Evolutionary conservation across 2,797 vertebrate genomes (phyloP), one percentile per base, ranked within the genome.

Genomic region (Esox masquinongy): DNA sequence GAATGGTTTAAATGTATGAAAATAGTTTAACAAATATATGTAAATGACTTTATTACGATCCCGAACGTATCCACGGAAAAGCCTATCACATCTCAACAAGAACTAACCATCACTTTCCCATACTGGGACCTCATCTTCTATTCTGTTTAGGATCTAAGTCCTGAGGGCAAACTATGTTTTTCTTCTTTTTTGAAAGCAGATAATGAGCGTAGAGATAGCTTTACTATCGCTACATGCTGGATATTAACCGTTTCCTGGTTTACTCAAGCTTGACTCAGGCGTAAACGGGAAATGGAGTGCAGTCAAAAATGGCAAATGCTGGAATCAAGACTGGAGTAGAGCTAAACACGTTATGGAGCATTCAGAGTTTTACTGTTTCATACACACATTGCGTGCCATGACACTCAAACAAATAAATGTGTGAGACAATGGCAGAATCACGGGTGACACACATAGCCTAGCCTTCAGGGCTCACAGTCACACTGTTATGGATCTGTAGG

Each of bases 211-310:
- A 4, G 56, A 61, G 56, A 61, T 24, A 24, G 43, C 43, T 47
- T 47, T 47, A 61, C 56, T 61, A 12, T 61, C 22, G 4, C 56
- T 24, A 75, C 79, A 76, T 3, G 77, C 82, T 77, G 76, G 49
- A 80, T 80, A 73, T 72, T 78, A 85, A 87, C 88, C 83, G 87
- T 86, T 86, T 87, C 82, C 83, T 80, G 75, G 75, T 86, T 72
- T 79, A 81, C 88, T 83, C 82, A 64, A 83, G 88, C 86, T 91
- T 91, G 90, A 91, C 89, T 92, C 77, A 84, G 82, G 88, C 83
- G 83, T 89, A 77, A 90, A 91, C 86, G 83, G 80, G 82, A 88
- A 86, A 85, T 86, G 78, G 84, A 87, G 86, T 87, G 85, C 80
- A 87, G 88, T 90, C 43, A 47, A 47, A 47, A 86, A 88, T 86